Evolutionary conservation across 2,888 invertebrate species (phyloP), one percentile per base, ranked within the genome.

Genomic region (Eumerus sabulonum): DNA sequence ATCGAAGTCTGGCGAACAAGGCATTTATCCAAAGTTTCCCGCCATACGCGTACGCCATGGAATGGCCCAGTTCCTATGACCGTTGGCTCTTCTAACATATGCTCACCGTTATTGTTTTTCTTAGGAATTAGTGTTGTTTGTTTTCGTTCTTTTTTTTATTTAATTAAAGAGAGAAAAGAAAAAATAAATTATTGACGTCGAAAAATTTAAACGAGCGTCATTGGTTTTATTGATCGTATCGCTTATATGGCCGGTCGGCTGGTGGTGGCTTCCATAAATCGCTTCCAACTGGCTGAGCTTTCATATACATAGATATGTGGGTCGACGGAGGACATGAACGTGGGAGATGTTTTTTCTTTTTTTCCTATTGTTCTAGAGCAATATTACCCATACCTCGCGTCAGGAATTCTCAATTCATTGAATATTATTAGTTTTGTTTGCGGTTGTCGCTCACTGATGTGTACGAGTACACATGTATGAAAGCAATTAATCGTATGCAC

Each of bases 61-160:
- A 90, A 59, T 91, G 90, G 90, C 87, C 91, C 12, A 90, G 90
- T 36, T 86, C 88, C 11, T 91, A 90, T 82, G 86, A 89, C 82
- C 84, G 87, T 48, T 87, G 84, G 76, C 76, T 87, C 62, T 86
- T 85, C 74, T 77, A 72, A 67, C 60, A 38, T 47, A 35, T 13
- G 42, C 56, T 71, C 71, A 67, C 51, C 66, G 12, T 77, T 72
- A 44, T 63, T 62, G 27, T 27, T 27, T n/a, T 27, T 77, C 72
- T 77, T 77, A 27, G 27, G 7, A 7, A 27, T 2, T 27, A 27
- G 27, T 13, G 40, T 60, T 71, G 76, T 62, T 62, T 71, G 12
- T 77, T 72, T 42, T 63, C 67, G n/a, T n/a, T n/a, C n/a, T n/a
- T 77, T 77, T 77, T 77, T 27, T 59, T 77, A 77, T 62, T 67